A percentile compares a stretch with the other conserved stretches of the same genome.
Conservation (phyloP, 2,113 vertebrate species). For the Poeciliopsis retropinna region DNA sequence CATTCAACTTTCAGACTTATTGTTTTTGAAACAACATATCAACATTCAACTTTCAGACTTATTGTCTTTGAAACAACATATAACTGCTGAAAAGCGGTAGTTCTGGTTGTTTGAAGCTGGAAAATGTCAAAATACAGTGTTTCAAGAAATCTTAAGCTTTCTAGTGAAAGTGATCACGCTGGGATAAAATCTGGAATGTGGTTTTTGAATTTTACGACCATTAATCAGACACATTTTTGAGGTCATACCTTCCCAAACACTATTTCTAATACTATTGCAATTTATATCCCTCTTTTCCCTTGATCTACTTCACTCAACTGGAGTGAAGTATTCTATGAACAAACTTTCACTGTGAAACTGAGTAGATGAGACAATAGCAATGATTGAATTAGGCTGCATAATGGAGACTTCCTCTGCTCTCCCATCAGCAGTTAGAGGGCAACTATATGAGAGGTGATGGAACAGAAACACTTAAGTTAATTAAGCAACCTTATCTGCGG, state of each 20-base stretch:
- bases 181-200: too few relatives aligned
- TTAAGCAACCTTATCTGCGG: constrained; percentile 74
- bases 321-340: constrained; percentile 27
- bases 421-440: constrained; percentile 57
- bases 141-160: too few relatives aligned
- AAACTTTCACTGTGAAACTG: constrained; percentile 57
- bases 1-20: too few relatives aligned
- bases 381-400: constrained; percentile 66
- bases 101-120: too few relatives aligned
- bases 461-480: constrained; percentile 76
- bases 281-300: constrained; percentile 8
- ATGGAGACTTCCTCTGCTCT: constrained; percentile 48
- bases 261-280: background rate
- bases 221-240: background rate
- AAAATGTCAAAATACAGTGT: too few relatives aligned
- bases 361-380: constrained; percentile 59
- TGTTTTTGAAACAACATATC: too few relatives aligned
- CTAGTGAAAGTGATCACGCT: too few relatives aligned
- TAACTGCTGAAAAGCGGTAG: too few relatives aligned
- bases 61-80: too few relatives aligned
- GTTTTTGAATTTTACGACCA: background rate
- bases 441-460: constrained; percentile 63
- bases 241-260: background rate
- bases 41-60: too few relatives aligned
- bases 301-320: background rate